Evolutionary conservation across 35 echinoderm and acorn worm genomes (phyloP), one percentile per base, ranked within the genome.

Genomic region (Nesometra sesokonis): DNA sequence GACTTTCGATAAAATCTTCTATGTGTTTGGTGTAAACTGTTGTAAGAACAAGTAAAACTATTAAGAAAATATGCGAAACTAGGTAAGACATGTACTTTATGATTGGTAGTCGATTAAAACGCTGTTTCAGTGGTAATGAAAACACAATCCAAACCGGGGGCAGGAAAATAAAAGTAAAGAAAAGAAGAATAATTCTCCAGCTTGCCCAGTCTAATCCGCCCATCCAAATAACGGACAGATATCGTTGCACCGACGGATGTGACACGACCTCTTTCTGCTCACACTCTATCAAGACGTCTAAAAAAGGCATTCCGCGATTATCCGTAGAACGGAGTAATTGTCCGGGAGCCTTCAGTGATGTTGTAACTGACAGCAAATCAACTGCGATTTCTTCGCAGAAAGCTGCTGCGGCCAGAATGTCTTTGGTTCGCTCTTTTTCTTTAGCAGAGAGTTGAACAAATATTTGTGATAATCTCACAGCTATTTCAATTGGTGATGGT

Each of bases 1-100:
- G 88, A 35, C 80, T 88, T 11, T 31, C 87, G 40, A 94, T 93
- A 78, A 99, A 93, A 0, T 84, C 57, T 39, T 99, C 90, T 15
- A 99, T 99, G 81, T 94, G 90, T 38, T 47, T 29, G 30, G 96
- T 93, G 0, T 94, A 82, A 19, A 99, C 92, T n/a, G 90, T 94
- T 0, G 96, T 94, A 31, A 99, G 35, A 39, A 90, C 88, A 17
- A 99, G 88, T 21, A 99, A 84, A 8, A 80, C 32, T 27, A 99
- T 99, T 3, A 94, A 85, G 80, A 94, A 99, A 80, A 89, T 91
- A 80, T 99, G 96, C 0, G 96, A 99, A 0, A 94, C 96, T 9
- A 99, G 77, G 36, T 91, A 90, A n/a, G 89, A 91, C 96, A 99
- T 99, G 87, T 94, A 99, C 78, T 99, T 99, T 46, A 99, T 99